phyloP scores from a whole-genome alignment of 1,140 invertebrate genomes.

The Drosophila dunni region DNA sequence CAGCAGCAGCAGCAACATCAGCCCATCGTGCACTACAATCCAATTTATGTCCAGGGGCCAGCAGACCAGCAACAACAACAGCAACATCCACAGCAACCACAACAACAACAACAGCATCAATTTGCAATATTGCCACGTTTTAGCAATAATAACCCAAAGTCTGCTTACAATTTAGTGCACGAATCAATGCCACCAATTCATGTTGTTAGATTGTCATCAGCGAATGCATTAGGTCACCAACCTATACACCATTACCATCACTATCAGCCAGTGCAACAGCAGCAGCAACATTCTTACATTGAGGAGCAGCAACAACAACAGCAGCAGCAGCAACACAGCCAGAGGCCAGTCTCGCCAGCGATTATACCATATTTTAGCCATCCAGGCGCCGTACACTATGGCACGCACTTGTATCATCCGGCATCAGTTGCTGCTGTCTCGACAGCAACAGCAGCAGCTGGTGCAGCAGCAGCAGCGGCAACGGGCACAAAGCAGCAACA shows the following conservation, averaged over 20 bases:
- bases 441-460: constrained; percentile 34
- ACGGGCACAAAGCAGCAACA: constrained; percentile 8
- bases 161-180: constrained; percentile 59
- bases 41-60: constrained; percentile 70
- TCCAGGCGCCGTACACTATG: constrained; percentile 77
- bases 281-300: constrained; percentile 29
- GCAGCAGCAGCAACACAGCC: constrained; percentile 22
- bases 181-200: constrained; percentile 68
- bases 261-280: constrained; percentile 47
- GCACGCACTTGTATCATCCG: constrained; percentile 76
- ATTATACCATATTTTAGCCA: constrained; percentile 78
- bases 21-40: constrained; percentile 73
- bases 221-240: constrained; percentile 46
- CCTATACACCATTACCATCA: constrained; percentile 66
- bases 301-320: constrained; percentile 44
- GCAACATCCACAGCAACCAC: constrained; percentile 51
- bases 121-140: constrained; percentile 77
- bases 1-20: constrained; percentile 50
- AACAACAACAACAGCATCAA: constrained; percentile 68
- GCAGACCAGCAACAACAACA: constrained; percentile 60
- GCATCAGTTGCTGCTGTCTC: constrained; percentile 42
- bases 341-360: constrained; percentile 47
- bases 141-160: constrained; percentile 73
- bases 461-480: constrained; percentile 20
- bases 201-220: constrained; percentile 69